A percentile compares a stretch with the other conserved stretches of the same genome.
Conservation (phyloP, 1,140 invertebrate genomes). For the Vanessa atalanta region DNA sequence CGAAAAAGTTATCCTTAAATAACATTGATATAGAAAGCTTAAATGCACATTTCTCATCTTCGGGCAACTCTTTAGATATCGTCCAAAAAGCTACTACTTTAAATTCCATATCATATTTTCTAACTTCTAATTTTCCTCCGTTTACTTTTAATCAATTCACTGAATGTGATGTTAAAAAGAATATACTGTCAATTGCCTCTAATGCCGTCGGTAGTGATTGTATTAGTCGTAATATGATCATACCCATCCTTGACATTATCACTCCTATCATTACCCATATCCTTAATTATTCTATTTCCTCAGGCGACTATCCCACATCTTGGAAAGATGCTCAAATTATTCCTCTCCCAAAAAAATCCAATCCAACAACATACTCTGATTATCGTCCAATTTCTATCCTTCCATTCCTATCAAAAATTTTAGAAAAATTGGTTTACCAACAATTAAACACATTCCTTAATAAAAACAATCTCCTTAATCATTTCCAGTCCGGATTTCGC, state of each 20-base stretch:
- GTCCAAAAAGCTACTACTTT: background rate
- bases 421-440: slow-evolving; percentile 13
- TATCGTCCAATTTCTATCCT: too few relatives aligned
- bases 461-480: slow-evolving; percentile 1
- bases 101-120: background rate
- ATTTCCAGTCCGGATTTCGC: slow-evolving; percentile 23
- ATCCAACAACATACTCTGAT: too few relatives aligned
- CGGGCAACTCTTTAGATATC: background rate
- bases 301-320: slow-evolving; percentile 6
- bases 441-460: slow-evolving; percentile 8
- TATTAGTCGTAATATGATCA: slow-evolving; percentile 15
- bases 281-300: slow-evolving; percentile 14
- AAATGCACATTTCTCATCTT: background rate
- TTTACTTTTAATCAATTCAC: background rate
- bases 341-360: too few relatives aligned
- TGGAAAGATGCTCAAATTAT: too few relatives aligned
- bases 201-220: slow-evolving; percentile 1
- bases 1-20: background rate
- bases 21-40: background rate
- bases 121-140: slow-evolving; percentile 4
- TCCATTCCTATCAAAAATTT: slow-evolving; percentile 16
- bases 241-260: slow-evolving; percentile 12
- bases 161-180: slow-evolving; percentile 6
- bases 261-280: slow-evolving; percentile 24
- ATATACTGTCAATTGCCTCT: background rate